Conservation (phyloP, 2,888 invertebrate genomes). For the Drosophila trichaetosa region DNA sequence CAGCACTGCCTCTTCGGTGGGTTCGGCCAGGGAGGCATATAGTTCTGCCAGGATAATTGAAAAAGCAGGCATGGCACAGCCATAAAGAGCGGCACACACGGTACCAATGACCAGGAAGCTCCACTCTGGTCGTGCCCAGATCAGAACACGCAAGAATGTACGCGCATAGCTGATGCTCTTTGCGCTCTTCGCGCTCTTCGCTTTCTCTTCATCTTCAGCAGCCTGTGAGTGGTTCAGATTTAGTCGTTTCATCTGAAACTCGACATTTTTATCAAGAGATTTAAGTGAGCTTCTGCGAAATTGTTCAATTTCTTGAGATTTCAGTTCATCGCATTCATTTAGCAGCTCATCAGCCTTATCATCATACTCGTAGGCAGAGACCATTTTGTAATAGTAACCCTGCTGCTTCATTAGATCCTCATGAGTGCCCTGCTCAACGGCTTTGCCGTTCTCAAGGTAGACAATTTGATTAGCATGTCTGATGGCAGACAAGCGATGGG, state of each 20-base stretch:
- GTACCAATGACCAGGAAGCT: constrained; percentile 87
- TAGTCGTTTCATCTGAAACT: constrained; percentile 59
- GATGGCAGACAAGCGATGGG: constrained; percentile 90
- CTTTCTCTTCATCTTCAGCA: constrained; percentile 4
- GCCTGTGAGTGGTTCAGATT: constrained; percentile 12
- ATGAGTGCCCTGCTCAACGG: constrained; percentile 90
- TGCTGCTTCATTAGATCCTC: constrained; percentile 88
- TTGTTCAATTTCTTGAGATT: constrained; percentile 48
- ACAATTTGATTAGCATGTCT: constrained; percentile 89
- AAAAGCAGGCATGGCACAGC: constrained; percentile 90
- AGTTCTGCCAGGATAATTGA: constrained; percentile 91
- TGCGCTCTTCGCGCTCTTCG: background rate
- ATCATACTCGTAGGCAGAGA: constrained; percentile 83
- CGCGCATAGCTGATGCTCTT: constrained; percentile 55
- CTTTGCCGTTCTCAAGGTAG: constrained; percentile 89
- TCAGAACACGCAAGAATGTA: constrained; percentile 86
- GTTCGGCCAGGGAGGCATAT: constrained; percentile 85
- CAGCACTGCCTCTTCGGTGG: constrained; percentile 86
- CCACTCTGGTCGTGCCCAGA: constrained; percentile 88
- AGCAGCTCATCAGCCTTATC: constrained; percentile 64
- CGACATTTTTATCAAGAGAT: constrained; percentile 59
- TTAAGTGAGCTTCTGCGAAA: constrained; percentile 39
- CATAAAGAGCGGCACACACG: constrained; percentile 88
- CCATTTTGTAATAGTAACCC: constrained; percentile 89
- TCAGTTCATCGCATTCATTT: constrained; percentile 46